These are phyloP conservation scores for Alfaro cultratus DNA, from an alignment of 2,797 vertebrate species.

Conservation along the genomic window DNA sequence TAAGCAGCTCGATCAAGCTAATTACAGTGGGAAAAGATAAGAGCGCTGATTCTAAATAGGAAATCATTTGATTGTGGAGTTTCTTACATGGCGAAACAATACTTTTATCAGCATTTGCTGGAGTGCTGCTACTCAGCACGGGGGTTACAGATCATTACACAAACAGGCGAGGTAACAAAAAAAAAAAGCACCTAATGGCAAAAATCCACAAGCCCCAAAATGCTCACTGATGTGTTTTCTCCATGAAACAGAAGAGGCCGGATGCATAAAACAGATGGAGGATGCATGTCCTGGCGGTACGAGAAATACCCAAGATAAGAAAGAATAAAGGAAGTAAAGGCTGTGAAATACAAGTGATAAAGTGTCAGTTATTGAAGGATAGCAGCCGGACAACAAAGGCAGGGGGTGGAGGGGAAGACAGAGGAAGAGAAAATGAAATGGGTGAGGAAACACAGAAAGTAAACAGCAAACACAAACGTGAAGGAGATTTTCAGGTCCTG, in stretches of 20 bases:
- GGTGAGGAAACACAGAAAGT: conserved; percentile 8
- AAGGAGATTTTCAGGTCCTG: conserved; percentile 29
- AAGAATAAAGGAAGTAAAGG: conserved; percentile 13
- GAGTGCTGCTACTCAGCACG: conserved; percentile 25
- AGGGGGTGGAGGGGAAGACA: not conserved
- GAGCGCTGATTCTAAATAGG: conserved; percentile 13
- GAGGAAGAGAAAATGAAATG: conserved; percentile 5
- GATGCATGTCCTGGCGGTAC: conserved; percentile 33
- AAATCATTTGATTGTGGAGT: not conserved
- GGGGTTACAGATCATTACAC: conserved; percentile 37
- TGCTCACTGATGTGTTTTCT: conserved; percentile 49
- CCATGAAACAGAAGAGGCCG: conserved; percentile 42
- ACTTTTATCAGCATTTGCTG: conserved; percentile 32
- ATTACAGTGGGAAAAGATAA: conserved; percentile 18
- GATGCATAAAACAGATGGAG: conserved; percentile 74
- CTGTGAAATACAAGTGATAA: not conserved
- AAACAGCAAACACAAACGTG: conserved; percentile 16
- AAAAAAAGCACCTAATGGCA: conserved; percentile 48
- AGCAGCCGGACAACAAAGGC: not conserved
- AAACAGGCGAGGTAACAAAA: conserved; percentile 37
- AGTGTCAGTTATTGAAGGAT: conserved; percentile 10
- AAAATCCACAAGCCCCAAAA: conserved; percentile 51
- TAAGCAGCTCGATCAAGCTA: conserved; percentile 34
- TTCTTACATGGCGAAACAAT: conserved; percentile 21
- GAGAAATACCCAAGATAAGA: conserved; percentile 11